These are phyloP conservation scores for Zenarchopterus dispar DNA, from an alignment of 2,797 vertebrate genomes.

Conservation along the genomic window DNA sequence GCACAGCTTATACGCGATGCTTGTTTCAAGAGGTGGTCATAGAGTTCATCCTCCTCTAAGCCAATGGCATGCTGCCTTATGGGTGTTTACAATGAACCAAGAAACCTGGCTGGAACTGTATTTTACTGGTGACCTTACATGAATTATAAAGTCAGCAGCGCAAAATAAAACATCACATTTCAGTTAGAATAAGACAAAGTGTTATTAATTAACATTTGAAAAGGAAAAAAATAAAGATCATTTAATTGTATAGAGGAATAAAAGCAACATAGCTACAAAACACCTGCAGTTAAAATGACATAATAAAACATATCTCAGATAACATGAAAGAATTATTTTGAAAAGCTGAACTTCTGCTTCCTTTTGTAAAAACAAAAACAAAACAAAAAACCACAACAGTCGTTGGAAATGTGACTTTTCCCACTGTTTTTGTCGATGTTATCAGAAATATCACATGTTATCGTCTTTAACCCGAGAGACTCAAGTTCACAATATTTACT, in stretches of 20 bases:
- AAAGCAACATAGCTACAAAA: too few relatives aligned
- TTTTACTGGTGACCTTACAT: neutral
- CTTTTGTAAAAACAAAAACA: neutral
- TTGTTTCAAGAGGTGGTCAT: conserved; percentile 31
- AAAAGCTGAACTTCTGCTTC: too few relatives aligned
- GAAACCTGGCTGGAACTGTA: neutral
- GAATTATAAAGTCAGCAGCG: neutral
- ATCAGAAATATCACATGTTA: conserved; percentile 3
- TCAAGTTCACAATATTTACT: neutral
- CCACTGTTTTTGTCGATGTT: neutral
- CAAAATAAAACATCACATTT: neutral
- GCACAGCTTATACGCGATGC: conserved; percentile 5
- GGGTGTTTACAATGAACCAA: conserved; percentile 23
- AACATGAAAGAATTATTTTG: too few relatives aligned
- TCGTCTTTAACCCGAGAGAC: neutral
- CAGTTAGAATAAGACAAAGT: neutral
- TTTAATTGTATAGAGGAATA: too few relatives aligned
- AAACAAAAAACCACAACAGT: neutral
- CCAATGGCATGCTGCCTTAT: conserved; percentile 1
- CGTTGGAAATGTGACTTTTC: conserved; percentile 3
- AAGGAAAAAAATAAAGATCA: too few relatives aligned
- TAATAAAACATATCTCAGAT: too few relatives aligned
- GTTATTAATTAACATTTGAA: neutral
- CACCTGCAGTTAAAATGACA: too few relatives aligned
- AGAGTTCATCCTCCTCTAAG: conserved; percentile 46